Evolutionary conservation across 2,888 invertebrate species (phyloP).

Genomic region (Ganaspis brasiliensis): DNA sequence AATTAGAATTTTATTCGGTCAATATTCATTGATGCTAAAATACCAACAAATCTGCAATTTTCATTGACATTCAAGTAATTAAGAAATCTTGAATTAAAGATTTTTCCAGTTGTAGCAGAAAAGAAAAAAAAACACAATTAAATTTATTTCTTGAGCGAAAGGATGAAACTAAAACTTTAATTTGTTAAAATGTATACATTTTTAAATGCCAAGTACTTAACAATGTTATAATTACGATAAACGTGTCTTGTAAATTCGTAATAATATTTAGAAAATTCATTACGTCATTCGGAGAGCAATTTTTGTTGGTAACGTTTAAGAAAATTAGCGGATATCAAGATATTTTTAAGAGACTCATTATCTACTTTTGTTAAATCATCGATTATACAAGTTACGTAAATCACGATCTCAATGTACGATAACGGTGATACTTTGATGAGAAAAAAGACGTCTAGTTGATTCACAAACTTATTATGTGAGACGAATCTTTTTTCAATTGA

Average conservation of each 20-base stretch:
- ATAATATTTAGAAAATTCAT: neutral
- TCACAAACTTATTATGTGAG: conserved; percentile 18
- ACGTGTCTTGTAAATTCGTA: neutral
- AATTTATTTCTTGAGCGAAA: no score
- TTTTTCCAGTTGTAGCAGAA: no score
- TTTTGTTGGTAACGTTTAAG: conserved; percentile 6
- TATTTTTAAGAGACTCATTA: conserved; percentile 29
- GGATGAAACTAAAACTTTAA: no score
- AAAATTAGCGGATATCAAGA: conserved; percentile 24
- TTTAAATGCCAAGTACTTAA: no score
- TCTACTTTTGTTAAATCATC: conserved; percentile 35
- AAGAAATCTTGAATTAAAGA: neutral
- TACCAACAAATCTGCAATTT: neutral
- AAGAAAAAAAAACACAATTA: no score
- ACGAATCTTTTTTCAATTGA: conserved; percentile 27
- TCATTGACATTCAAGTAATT: neutral
- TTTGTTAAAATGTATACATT: no score
- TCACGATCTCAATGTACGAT: conserved; percentile 39
- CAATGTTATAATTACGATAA: no score
- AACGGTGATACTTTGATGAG: conserved; percentile 33
- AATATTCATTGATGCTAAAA: neutral
- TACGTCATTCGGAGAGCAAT: neutral
- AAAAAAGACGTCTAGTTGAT: conserved; percentile 10
- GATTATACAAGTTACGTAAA: conserved; percentile 37
- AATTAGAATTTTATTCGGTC: neutral